Percentiles rank a stretch among this genome's conserved stretches.
Evolutionary conservation across 2,888 invertebrate genomes (phyloP).

Genomic region (Chironomus tentans): DNA sequence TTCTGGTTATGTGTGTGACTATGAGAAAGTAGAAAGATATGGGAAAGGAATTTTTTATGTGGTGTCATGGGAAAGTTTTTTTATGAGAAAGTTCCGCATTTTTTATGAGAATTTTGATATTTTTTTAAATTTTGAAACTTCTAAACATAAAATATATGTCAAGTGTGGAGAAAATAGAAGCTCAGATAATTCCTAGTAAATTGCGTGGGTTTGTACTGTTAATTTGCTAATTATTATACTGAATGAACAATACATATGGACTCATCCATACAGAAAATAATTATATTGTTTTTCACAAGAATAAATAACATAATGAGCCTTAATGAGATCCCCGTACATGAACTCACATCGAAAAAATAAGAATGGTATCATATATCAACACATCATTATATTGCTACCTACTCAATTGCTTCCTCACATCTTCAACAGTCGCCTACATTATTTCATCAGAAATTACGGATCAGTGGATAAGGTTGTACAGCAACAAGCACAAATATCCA

Average conservation of each 20-base stretch:
- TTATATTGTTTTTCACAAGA: not conserved
- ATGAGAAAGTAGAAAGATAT: not conserved
- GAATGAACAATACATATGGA: not conserved
- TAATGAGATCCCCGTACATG: not conserved
- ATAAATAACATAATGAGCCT: not conserved
- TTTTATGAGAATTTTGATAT: too few species aligned
- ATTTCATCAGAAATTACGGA: not conserved
- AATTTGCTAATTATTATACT: not conserved
- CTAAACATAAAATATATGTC: too few species aligned
- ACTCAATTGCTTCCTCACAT: not conserved
- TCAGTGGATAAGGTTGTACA: not conserved
- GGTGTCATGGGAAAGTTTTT: not conserved
- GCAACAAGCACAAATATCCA: too few species aligned
- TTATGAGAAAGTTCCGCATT: not conserved
- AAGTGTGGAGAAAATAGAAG: too few species aligned
- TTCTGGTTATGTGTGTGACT: not conserved
- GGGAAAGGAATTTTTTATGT: not conserved
- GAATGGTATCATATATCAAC: not conserved
- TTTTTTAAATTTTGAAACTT: too few species aligned
- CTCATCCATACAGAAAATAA: not conserved
- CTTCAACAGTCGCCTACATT: not conserved
- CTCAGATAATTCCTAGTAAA: not conserved
- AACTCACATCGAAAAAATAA: too few species aligned
- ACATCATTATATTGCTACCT: not conserved
- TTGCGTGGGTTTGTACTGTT: not conserved